Evolutionary conservation across 2,888 invertebrate genomes (phyloP), one percentile per base, ranked within the genome.

Genomic region (Drosophila putrida): DNA sequence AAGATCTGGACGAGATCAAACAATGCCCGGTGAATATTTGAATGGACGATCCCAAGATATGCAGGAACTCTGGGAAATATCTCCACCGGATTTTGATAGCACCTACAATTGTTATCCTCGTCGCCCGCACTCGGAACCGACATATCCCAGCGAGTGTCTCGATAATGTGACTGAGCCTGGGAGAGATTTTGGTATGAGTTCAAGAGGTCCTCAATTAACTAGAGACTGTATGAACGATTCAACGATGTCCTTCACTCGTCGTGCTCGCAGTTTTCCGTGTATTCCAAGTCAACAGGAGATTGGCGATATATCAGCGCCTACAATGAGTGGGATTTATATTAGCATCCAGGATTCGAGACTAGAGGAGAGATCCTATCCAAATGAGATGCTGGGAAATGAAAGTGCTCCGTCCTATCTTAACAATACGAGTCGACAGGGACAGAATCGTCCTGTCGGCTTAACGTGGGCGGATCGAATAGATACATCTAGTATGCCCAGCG

Each of bases 221-320:
- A 25, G 58, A 4, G 60, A 27, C 3, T 36, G 6, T n/a, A 27
- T 38, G 2, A 8, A 27, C 3, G 33, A 54, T 11, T 25, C 2
- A 6, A 9, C 65, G 11, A 27, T 11, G 25, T 10, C 44, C 0
- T 13, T 47, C 20, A 28, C 28, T 44, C 73, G 61, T 4, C 69
- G 63, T 4, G 57, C 25, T 5, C 60, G 25, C 0, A 81, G 78
- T 8, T 53, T 43, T 36, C 80, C 80, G 0, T 47, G 49, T 27
- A 27, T 78, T 11, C 10, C 51, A 6, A 55, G 50, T 36, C 73
- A 69, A 11, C 63, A 71, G 11, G 15, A 63, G 0, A 64, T 80
- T 33, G 28, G 31, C n/a, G 63, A 68, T 9, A 76, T 58, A 28
- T 62, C 73, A 1, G 62, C 49, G 8, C 81, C 71, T 4, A 31